Evolutionary conservation across 2,797 vertebrate species (phyloP).

Genomic region (Oreonectes daqikongensis): DNA sequence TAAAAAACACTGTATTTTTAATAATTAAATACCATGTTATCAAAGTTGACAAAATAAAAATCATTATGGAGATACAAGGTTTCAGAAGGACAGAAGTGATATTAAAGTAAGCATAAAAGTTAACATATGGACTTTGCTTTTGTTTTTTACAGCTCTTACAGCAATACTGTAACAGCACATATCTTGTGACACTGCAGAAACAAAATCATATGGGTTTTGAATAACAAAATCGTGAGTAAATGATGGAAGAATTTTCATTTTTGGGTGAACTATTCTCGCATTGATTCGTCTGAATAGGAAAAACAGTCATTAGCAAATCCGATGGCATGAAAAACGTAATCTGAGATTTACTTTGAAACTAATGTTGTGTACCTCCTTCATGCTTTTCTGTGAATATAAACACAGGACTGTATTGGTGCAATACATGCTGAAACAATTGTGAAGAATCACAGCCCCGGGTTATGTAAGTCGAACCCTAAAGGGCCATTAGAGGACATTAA

Average conservation of each 20-base stretch:
- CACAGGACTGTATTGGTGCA: constrained; percentile 63
- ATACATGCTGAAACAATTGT: constrained; percentile 73
- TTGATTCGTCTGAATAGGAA: constrained; percentile 12
- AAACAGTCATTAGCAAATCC: constrained; percentile 59
- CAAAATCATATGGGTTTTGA: background rate
- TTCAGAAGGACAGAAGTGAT: too few species aligned
- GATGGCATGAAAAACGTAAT: constrained; percentile 54
- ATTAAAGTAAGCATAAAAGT: background rate
- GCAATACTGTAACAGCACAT: background rate
- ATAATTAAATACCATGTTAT: too few species aligned
- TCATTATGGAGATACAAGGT: too few species aligned
- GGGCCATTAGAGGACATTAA: constrained; percentile 68
- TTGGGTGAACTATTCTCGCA: too few species aligned
- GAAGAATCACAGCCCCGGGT: constrained; percentile 60
- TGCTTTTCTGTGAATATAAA: constrained; percentile 58
- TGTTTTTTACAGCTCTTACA: background rate
- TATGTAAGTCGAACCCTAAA: constrained; percentile 67
- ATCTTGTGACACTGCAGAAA: background rate
- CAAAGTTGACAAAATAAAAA: too few species aligned
- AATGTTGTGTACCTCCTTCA: constrained; percentile 43
- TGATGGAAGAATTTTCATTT: too few species aligned
- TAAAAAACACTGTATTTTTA: too few species aligned
- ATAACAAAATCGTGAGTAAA: background rate
- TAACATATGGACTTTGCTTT: too few species aligned
- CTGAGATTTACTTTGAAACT: constrained; percentile 54